phyloP scores from a whole-genome alignment of 2,113 vertebrate species.

The Macroglossus sobrinus region DNA sequence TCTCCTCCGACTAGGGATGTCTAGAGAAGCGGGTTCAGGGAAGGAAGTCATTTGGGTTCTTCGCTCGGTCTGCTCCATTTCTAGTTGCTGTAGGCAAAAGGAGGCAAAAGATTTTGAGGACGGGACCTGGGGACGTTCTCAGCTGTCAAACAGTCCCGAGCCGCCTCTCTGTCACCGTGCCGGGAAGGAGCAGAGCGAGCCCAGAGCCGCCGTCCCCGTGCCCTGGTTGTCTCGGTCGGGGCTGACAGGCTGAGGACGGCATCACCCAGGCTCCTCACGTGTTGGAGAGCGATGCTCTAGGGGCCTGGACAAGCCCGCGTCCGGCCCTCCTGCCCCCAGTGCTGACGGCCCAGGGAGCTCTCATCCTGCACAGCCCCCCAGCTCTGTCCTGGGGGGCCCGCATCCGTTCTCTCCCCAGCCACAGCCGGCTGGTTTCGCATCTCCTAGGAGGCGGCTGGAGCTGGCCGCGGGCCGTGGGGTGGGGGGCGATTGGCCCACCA shows the following conservation, averaged over 20 bases:
- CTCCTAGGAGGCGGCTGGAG: background rate
- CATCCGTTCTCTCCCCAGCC: background rate
- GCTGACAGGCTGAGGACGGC: background rate
- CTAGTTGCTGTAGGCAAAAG: background rate
- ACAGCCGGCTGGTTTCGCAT: background rate
- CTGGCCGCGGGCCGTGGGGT: accelerated
- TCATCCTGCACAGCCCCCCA: background rate
- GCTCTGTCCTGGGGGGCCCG: background rate
- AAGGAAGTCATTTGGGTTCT: background rate
- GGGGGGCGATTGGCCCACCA: background rate
- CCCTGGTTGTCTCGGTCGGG: too few species aligned
- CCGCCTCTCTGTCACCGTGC: background rate
- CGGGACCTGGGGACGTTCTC: background rate
- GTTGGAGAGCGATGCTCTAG: accelerated
- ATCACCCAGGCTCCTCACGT: background rate
- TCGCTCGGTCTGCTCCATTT: background rate
- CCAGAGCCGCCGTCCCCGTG: background rate
- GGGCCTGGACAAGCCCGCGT: background rate
- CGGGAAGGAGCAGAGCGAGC: background rate
- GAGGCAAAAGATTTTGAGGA: background rate
- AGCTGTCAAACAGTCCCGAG: background rate
- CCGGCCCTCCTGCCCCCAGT: background rate
- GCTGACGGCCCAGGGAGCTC: background rate
- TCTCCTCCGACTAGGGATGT: background rate
- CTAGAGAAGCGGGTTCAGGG: background rate